Conservation (phyloP, 2,113 vertebrate species). For the Etia nguti region DNA sequence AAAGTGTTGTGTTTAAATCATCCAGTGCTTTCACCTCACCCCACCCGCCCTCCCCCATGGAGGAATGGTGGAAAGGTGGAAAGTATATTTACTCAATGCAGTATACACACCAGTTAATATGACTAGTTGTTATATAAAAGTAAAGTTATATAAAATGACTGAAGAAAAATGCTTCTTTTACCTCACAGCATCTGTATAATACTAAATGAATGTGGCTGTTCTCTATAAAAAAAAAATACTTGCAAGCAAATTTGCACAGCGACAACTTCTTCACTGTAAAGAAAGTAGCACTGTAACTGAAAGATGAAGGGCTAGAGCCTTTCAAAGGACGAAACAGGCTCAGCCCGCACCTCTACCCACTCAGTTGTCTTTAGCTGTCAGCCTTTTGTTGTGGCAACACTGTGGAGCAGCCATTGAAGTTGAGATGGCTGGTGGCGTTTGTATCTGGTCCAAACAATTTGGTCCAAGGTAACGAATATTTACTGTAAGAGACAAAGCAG, state of each 20-base stretch:
- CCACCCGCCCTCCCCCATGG: rapidly evolving
- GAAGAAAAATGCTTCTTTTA: not conserved
- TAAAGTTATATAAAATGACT: not conserved
- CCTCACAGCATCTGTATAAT: not conserved
- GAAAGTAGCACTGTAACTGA: not conserved
- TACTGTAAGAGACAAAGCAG: not conserved
- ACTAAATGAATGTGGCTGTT: not conserved
- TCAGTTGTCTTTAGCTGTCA: not conserved
- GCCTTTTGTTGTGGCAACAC: slow-evolving; percentile 53
- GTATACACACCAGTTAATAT: not conserved
- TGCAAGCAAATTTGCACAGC: rapidly evolving
- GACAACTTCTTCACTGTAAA: not conserved
- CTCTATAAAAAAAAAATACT: not conserved
- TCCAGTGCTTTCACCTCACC: not conserved
- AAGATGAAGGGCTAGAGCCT: not conserved
- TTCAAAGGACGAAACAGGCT: slow-evolving; percentile 1
- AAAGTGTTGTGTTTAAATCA: not conserved
- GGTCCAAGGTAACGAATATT: not conserved
- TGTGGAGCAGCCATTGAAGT: not conserved
- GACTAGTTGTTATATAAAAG: not conserved
- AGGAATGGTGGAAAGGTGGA: not conserved
- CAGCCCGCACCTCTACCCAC: not conserved
- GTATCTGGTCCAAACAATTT: slow-evolving; percentile 39
- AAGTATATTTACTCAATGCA: not conserved
- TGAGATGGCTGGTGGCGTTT: not conserved